Percentiles rank a stretch among this genome's conserved stretches.
phyloP scores from a whole-genome alignment of 1,140 invertebrate genomes.

The Caenorhabditis latens region DNA sequence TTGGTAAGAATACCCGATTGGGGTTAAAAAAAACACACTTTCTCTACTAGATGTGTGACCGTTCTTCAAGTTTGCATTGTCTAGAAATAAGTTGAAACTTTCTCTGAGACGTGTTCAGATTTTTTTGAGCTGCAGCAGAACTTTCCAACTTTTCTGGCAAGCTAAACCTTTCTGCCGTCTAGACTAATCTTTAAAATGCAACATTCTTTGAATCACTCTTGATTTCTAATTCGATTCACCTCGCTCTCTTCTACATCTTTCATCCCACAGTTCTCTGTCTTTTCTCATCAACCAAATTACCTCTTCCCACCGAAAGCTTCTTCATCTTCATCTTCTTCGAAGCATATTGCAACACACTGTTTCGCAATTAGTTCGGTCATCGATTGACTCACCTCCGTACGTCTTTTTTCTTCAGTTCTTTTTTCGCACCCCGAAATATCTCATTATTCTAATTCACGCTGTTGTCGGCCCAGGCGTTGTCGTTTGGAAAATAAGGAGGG shows the following conservation, averaged over 20 bases:
- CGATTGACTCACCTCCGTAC: slow-evolving; percentile 2
- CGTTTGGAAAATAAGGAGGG: neutral
- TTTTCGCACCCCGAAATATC: neutral
- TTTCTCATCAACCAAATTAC: neutral
- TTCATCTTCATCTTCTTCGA: neutral
- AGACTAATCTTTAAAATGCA: too few relatives aligned
- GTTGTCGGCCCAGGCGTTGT: neutral
- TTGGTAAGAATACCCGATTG: too few relatives aligned
- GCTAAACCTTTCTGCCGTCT: too few relatives aligned
- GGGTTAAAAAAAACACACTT: too few relatives aligned
- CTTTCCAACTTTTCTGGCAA: too few relatives aligned
- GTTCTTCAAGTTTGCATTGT: too few relatives aligned
- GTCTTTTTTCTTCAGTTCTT: neutral
- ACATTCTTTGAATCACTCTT: too few relatives aligned
- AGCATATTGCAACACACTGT: slow-evolving; percentile 48
- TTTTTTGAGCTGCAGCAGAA: too few relatives aligned
- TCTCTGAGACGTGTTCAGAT: too few relatives aligned
- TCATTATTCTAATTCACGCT: slow-evolving; percentile 55
- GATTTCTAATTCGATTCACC: neutral
- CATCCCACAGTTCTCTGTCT: neutral
- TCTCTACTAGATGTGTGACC: too few relatives aligned
- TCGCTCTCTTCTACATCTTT: neutral
- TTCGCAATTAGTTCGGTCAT: slow-evolving; percentile 42
- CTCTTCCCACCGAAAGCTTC: slow-evolving; percentile 26
- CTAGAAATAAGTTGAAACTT: too few relatives aligned